These are phyloP conservation scores for Mactra quadrangularis DNA, from an alignment of 1,140 invertebrate species.

Conservation along the genomic window DNA sequence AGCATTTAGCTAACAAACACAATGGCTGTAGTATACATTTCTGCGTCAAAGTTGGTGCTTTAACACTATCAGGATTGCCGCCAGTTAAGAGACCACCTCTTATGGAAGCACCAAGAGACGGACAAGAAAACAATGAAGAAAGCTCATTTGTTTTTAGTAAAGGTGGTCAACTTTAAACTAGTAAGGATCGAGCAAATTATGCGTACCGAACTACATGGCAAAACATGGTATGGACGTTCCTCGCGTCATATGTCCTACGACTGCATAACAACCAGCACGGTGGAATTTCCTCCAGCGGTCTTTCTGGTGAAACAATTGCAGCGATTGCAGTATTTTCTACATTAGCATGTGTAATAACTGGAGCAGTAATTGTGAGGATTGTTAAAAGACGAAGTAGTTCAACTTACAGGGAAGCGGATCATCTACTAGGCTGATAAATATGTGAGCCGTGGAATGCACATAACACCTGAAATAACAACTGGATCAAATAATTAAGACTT, in stretches of 20 bases:
- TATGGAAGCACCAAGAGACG: conserved; percentile 45
- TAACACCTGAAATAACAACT: too few relatives aligned
- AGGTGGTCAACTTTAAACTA: conserved; percentile 24
- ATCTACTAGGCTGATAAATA: too few relatives aligned
- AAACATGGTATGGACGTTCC: background rate
- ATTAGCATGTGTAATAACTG: conserved; percentile 2
- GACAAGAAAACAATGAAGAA: background rate
- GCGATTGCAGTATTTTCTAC: conserved; percentile 9
- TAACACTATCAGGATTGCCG: conserved; percentile 63
- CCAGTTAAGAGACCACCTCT: conserved; percentile 70
- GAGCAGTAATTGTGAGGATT: background rate
- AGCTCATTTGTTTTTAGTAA: background rate
- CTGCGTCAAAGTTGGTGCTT: conserved; percentile 68
- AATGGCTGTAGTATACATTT: conserved; percentile 75
- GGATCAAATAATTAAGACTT: too few relatives aligned
- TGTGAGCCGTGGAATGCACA: too few relatives aligned
- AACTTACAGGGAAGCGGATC: conserved; percentile 20
- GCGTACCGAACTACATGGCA: conserved; percentile 8
- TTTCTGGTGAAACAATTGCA: conserved; percentile 16
- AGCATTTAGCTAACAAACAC: conserved; percentile 70
- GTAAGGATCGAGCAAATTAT: background rate
- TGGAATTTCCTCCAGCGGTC: background rate
- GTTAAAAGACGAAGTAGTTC: background rate
- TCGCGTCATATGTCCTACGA: background rate
- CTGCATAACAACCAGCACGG: too few relatives aligned